These are phyloP conservation scores for Kryptolebias marmoratus DNA, from an alignment of 2,113 vertebrate species.

Conservation along the genomic window DNA sequence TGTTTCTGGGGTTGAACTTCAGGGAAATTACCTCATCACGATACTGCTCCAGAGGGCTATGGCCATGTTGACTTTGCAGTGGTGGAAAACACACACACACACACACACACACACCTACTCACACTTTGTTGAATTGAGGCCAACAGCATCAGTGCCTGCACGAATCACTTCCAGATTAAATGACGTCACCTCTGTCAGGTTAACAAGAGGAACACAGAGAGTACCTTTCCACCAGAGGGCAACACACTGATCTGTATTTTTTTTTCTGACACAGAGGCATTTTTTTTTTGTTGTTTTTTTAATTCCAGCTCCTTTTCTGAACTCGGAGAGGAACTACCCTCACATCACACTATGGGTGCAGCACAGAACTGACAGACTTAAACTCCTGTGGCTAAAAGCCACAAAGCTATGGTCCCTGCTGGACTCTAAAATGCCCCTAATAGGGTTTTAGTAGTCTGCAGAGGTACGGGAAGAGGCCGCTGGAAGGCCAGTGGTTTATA, in stretches of 20 bases:
- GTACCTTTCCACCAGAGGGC: constrained; percentile 40
- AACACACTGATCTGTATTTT: constrained; percentile 31
- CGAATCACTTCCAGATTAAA: constrained; percentile 89
- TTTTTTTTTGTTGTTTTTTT: constrained; percentile 30
- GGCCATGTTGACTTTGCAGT: constrained; percentile 86
- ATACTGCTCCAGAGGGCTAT: constrained; percentile 79
- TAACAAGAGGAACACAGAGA: constrained; percentile 59
- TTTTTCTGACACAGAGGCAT: constrained; percentile 24
- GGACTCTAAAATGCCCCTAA: constrained; percentile 28
- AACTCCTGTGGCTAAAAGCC: constrained; percentile 35
- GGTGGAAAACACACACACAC: constrained; percentile 14
- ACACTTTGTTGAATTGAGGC: constrained; percentile 84
- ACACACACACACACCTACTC: constrained; percentile 27
- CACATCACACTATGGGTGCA: constrained; percentile 14
- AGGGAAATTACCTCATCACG: constrained; percentile 90
- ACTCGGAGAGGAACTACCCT: constrained; percentile 8
- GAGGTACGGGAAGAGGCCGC: constrained; percentile 2
- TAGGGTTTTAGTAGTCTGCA: constrained; percentile 17
- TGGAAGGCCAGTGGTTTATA: constrained; percentile 10
- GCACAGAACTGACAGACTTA: constrained; percentile 35
- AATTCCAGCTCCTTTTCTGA: constrained; percentile 17
- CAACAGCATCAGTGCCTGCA: constrained; percentile 85
- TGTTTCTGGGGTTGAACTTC: constrained; percentile 85
- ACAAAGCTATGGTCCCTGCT: constrained; percentile 12
- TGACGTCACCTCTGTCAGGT: constrained; percentile 74